Percentiles rank a stretch among this genome's conserved stretches.
Evolutionary conservation across 2,888 invertebrate genomes (phyloP).

Genomic region (Morpho achilles): DNA sequence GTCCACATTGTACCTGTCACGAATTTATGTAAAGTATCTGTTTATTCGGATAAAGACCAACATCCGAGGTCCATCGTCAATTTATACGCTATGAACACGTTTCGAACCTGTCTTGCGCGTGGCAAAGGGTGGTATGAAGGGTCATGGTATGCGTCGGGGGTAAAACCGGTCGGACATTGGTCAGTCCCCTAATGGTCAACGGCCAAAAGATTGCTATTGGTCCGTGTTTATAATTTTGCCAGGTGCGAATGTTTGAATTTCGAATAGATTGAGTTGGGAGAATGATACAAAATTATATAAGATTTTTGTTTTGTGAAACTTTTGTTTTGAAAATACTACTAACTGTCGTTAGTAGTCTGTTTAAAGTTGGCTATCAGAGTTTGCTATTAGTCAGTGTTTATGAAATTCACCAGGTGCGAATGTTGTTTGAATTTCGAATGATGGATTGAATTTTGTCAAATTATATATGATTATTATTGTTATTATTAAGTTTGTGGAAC

Average conservation of each 20-base stretch:
- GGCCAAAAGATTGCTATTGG: slow-evolving; percentile 44
- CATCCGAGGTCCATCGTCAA: slow-evolving; percentile 70
- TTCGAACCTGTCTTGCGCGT: slow-evolving; percentile 34
- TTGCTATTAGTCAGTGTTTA: too few species aligned
- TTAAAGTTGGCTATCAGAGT: too few species aligned
- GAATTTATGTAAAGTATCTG: slow-evolving; percentile 53
- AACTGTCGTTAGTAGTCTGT: too few species aligned
- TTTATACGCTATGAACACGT: slow-evolving; percentile 54
- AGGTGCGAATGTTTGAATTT: slow-evolving; percentile 41
- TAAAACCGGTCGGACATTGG: slow-evolving; percentile 70
- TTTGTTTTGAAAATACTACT: too few species aligned
- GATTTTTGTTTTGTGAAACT: too few species aligned
- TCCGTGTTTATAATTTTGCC: slow-evolving; percentile 36
- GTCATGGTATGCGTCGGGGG: slow-evolving; percentile 44
- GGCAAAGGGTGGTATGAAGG: slow-evolving; percentile 36
- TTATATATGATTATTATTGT: too few species aligned
- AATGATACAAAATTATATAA: too few species aligned
- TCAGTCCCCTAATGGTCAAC: slow-evolving; percentile 37
- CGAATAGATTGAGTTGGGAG: neutral
- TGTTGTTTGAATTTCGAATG: slow-evolving; percentile 3
- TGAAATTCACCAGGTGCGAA: slow-evolving; percentile 45
- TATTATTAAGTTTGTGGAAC: too few species aligned
- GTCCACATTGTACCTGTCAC: slow-evolving; percentile 58
- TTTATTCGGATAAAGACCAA: slow-evolving; percentile 56
- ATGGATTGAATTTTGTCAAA: too few species aligned